Percentiles rank a stretch among this genome's conserved stretches.
phyloP scores from a whole-genome alignment of 1,140 invertebrate species.

The Drosophila triauraria region DNA sequence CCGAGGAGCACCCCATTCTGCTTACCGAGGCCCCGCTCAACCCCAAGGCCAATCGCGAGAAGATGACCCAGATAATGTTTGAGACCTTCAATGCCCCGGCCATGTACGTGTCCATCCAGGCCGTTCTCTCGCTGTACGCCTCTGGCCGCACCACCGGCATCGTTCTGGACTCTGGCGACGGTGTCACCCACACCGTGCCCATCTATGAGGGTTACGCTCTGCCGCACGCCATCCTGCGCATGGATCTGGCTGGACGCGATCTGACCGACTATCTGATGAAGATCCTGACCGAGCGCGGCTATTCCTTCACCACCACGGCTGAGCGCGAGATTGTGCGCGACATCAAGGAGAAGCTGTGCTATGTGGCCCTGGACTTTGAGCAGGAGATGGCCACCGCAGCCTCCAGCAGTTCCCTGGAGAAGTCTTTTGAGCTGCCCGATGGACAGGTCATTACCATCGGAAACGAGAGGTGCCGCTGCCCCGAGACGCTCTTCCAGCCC shows the following conservation, averaged over 20 bases:
- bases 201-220: slow-evolving; percentile 9
- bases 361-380: slow-evolving; percentile 6
- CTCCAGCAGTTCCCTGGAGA: not conserved
- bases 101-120: slow-evolving; percentile 14
- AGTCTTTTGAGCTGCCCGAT: slow-evolving; percentile 4
- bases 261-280: slow-evolving; percentile 6
- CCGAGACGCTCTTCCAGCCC: slow-evolving; percentile 7
- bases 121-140: slow-evolving; percentile 9
- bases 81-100: slow-evolving; percentile 9
- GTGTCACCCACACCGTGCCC: slow-evolving; percentile 8
- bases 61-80: slow-evolving; percentile 16
- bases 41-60: slow-evolving; percentile 15
- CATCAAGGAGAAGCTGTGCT: slow-evolving; percentile 9
- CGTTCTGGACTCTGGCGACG: slow-evolving; percentile 8
- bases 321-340: slow-evolving; percentile 10
- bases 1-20: slow-evolving; percentile 12
- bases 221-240: slow-evolving; percentile 9
- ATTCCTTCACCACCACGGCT: slow-evolving; percentile 10
- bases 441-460: slow-evolving; percentile 5
- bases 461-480: slow-evolving; percentile 6
- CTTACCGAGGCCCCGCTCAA: slow-evolving; percentile 6
- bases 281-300: slow-evolving; percentile 7
- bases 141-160: slow-evolving; percentile 7
- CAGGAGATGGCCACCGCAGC: slow-evolving; percentile 19
- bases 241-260: slow-evolving; percentile 9